Conservation (phyloP, 2,113 vertebrate species). For the Hypanus sabinus region DNA sequence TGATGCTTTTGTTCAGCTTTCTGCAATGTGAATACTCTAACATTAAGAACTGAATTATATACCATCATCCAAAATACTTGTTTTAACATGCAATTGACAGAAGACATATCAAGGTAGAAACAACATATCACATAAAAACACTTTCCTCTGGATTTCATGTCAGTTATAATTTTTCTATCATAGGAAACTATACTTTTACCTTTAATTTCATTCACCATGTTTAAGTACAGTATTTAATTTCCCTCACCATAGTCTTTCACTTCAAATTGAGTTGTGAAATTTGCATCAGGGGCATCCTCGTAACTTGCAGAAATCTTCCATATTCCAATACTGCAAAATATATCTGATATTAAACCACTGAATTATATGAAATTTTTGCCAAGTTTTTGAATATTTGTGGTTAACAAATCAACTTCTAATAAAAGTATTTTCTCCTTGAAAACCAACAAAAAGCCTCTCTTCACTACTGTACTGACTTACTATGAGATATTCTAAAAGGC, state of each 20-base stretch:
- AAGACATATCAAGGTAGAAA: background rate
- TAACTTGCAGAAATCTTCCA: slow-evolving; percentile 57
- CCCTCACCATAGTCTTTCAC: slow-evolving; percentile 65
- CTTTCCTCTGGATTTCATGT: background rate
- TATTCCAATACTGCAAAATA: slow-evolving; percentile 50
- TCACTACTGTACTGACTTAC: background rate
- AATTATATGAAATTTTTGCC: background rate
- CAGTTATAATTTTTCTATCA: background rate
- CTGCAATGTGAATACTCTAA: background rate
- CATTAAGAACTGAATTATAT: background rate
- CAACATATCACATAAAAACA: background rate
- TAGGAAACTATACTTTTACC: background rate
- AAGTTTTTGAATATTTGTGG: background rate
- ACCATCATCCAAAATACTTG: background rate
- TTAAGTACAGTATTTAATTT: background rate
- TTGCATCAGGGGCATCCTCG: slow-evolving; percentile 42
- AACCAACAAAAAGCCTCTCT: background rate
- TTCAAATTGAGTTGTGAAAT: slow-evolving; percentile 55
- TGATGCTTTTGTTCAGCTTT: no score
- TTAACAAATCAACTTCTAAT: background rate
- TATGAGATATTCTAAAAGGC: background rate
- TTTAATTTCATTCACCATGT: background rate
- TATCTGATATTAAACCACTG: background rate
- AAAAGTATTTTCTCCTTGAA: background rate
- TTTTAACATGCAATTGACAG: no score